Evolutionary conservation across 2,797 vertebrate genomes (phyloP).

Genomic region (Chelon auratus): DNA sequence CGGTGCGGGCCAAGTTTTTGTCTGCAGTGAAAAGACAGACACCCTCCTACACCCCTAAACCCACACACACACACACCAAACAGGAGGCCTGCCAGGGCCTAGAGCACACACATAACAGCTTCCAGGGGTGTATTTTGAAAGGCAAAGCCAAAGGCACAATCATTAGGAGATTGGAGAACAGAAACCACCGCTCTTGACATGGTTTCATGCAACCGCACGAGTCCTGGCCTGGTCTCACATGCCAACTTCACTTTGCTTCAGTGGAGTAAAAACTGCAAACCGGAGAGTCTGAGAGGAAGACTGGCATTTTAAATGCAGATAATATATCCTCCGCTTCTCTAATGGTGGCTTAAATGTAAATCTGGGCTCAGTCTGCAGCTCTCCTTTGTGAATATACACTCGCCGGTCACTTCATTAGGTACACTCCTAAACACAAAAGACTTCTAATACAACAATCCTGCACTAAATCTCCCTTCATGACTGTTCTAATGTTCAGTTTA

Average conservation of each 20-base stretch:
- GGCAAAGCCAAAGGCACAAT: conserved; percentile 38
- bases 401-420: no score
- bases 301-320: not conserved
- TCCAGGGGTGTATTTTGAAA: conserved; percentile 33
- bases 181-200: conserved; percentile 38
- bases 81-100: conserved; percentile 27
- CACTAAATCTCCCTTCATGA: no score
- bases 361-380: not conserved
- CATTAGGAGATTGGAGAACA: conserved; percentile 35
- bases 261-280: not conserved
- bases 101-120: conserved; percentile 32
- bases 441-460: no score
- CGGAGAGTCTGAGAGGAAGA: not conserved
- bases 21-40: conserved; percentile 34
- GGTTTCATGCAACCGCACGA: conserved; percentile 40
- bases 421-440: no score
- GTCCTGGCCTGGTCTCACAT: conserved; percentile 21
- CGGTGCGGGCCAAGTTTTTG: conserved; percentile 43
- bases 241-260: conserved; percentile 38
- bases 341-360: not conserved
- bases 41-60: not conserved
- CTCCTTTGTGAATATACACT: no score
- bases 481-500: no score
- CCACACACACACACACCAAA: not conserved
- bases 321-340: not conserved